Conservation (phyloP, 2,113 vertebrate species). For the Pachypanchax playfairii region DNA sequence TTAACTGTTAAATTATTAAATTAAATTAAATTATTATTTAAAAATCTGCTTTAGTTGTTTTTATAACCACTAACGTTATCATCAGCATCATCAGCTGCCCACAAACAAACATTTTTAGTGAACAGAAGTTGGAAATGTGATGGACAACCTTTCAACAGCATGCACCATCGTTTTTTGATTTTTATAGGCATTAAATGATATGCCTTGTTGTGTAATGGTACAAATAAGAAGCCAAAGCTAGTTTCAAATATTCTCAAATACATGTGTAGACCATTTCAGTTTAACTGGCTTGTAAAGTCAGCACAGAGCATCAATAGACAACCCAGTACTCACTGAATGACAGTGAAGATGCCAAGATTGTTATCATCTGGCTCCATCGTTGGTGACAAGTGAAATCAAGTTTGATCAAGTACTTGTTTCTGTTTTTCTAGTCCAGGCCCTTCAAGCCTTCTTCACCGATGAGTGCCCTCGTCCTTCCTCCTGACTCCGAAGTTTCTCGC, state of each 20-base stretch:
- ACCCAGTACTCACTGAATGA: slow-evolving; percentile 86
- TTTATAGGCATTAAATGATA: background rate
- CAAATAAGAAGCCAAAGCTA: background rate
- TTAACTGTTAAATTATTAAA: too few species aligned
- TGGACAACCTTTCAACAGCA: too few species aligned
- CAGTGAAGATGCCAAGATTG: slow-evolving; percentile 84
- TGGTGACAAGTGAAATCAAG: slow-evolving; percentile 36
- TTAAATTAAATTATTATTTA: too few species aligned
- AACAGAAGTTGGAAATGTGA: too few species aligned
- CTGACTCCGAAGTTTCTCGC: slow-evolving; percentile 36
- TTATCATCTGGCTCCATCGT: slow-evolving; percentile 81
- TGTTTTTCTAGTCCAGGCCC: slow-evolving; percentile 41
- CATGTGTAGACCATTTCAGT: background rate
- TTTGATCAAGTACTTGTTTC: slow-evolving; percentile 45
- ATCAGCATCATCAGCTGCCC: too few species aligned
- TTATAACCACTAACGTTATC: too few species aligned
- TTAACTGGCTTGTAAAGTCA: slow-evolving; percentile 28
- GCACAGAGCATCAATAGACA: slow-evolving; percentile 10
- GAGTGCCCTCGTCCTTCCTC: slow-evolving; percentile 32
- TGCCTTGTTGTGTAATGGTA: too few species aligned
- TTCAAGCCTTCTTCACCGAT: slow-evolving; percentile 34
- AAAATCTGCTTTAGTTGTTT: too few species aligned
- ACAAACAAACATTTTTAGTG: too few species aligned
- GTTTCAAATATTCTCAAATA: background rate
- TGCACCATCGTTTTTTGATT: slow-evolving; percentile 10